phyloP scores from a whole-genome alignment of 30 jellyfish, hydroid and myxozoan genomes.

The Sanderia malayensis region DNA sequence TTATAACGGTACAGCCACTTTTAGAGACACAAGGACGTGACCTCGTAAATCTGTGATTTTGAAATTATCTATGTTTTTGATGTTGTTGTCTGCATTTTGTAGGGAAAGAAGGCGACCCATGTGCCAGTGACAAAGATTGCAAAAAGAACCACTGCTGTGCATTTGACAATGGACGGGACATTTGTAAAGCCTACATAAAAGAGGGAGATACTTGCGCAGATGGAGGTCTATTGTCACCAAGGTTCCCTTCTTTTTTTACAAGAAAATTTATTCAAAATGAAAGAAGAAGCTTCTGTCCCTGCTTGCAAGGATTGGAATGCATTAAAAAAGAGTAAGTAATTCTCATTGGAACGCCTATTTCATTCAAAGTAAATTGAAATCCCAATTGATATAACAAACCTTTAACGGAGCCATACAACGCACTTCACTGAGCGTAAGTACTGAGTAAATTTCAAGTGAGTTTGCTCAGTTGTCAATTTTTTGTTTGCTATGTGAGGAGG shows the following conservation, averaged over 20 bases:
- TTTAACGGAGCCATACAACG: too few species aligned
- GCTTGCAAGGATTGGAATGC: slow-evolving; percentile 42
- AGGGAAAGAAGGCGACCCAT: slow-evolving; percentile 52
- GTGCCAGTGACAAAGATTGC: slow-evolving; percentile 46
- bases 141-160: slow-evolving; percentile 56
- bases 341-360: too few species aligned
- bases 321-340: slow-evolving; percentile 10
- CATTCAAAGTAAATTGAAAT: too few species aligned
- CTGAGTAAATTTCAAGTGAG: too few species aligned
- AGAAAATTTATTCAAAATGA: slow-evolving; percentile 34
- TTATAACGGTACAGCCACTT: too few species aligned
- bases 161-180: slow-evolving; percentile 33
- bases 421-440: too few species aligned
- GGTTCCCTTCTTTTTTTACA: slow-evolving; percentile 53
- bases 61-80: too few species aligned
- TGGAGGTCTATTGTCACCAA: slow-evolving; percentile 15
- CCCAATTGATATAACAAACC: too few species aligned
- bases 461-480: too few species aligned
- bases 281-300: slow-evolving; percentile 32
- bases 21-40: too few species aligned
- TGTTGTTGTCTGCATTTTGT: not conserved
- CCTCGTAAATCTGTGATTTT: too few species aligned
- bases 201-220: slow-evolving; percentile 35
- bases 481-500: too few species aligned
- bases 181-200: slow-evolving; percentile 33